Evolutionary conservation across 2,113 vertebrate genomes (phyloP), one percentile per base, ranked within the genome.

Genomic region (Micromys minutus): DNA sequence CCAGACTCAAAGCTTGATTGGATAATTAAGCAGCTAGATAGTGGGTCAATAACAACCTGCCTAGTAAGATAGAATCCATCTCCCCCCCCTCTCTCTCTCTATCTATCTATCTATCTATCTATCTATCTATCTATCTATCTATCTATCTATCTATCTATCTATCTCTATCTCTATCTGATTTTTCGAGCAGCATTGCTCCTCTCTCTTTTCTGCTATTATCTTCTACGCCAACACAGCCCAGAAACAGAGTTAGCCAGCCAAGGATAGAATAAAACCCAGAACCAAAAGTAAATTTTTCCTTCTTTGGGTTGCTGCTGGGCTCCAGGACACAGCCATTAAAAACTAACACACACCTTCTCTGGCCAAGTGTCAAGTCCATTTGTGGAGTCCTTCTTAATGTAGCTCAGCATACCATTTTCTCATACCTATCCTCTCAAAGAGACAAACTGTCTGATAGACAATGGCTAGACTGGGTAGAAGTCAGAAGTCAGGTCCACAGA

Each of bases 401-500:
- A 17, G 12, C 21, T 76, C 72, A 55, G 34, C 24, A 12, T 1
- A 2, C 8, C 52, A 31, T 59, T 4, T 69, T 81, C 89, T 75
- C 76, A 72, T 0, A 36, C 29, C 5, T 59, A 2, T 4, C 63
- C 47, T 55, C 77, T 84, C 92, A 57, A 9, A 89, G n/a, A 93
- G 10, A 57, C 67, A 24, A 45, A 89, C 45, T 24, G 81, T 22
- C 50, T 12, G 69, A 63, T 0, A 2, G n/a, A 69, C 29, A 83
- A 9, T 15, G n/a, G 39, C 29, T 9, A 84, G n/a, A 31, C n/a
- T 24, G 10, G 36, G 52, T 1, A 84, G 77, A 69, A 42, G 21
- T 31, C 90, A 15, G n/a, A n/a, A n/a, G n/a, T n/a, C n/a, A n/a
- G n/a, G 74, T 3, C 24, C 3, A 26, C 0, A 2, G 3, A 6